Conservation (phyloP, 2,888 invertebrate species). For the Gymnocheta viridis region DNA sequence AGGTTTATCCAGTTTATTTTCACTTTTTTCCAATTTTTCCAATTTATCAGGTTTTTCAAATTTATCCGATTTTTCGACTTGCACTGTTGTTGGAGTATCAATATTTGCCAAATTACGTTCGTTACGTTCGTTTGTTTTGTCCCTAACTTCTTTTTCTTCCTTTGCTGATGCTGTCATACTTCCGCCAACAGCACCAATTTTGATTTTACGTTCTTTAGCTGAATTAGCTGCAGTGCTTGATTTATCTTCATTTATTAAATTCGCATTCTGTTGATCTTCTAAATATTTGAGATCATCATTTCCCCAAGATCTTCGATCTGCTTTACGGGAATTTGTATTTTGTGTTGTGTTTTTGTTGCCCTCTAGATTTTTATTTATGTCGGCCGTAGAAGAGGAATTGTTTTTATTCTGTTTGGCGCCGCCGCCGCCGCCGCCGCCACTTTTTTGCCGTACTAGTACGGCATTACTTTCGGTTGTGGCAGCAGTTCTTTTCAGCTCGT, state of each 20-base stretch:
- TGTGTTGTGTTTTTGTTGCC: conserved; percentile 69
- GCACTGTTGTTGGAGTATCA: neutral
- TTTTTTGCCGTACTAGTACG: conserved; percentile 79
- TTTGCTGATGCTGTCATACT: conserved; percentile 12
- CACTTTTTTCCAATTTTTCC: conserved; percentile 55
- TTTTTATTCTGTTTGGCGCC: conserved; percentile 76
- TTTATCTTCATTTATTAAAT: conserved; percentile 74
- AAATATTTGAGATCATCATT: conserved; percentile 85
- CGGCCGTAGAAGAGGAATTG: conserved; percentile 76
- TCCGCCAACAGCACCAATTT: conserved; percentile 20
- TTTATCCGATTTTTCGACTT: conserved; percentile 48
- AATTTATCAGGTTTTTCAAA: conserved; percentile 33
- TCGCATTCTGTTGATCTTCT: conserved; percentile 74
- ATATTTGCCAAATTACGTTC: conserved; percentile 64
- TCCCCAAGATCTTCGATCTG: conserved; percentile 86
- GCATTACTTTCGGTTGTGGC: conserved; percentile 79
- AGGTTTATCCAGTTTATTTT: conserved; percentile 69
- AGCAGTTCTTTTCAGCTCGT: conserved; percentile 82
- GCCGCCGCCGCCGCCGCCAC: conserved; percentile 61
- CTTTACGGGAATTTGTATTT: conserved; percentile 73
- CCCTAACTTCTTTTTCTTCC: conserved; percentile 66
- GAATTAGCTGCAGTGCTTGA: neutral
- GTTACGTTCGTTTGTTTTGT: conserved; percentile 68
- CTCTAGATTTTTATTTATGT: conserved; percentile 77
- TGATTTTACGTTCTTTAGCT: conserved; percentile 57